Evolutionary conservation across 2,888 invertebrate species (phyloP).

Genomic region (Acrobasis consociella): DNA sequence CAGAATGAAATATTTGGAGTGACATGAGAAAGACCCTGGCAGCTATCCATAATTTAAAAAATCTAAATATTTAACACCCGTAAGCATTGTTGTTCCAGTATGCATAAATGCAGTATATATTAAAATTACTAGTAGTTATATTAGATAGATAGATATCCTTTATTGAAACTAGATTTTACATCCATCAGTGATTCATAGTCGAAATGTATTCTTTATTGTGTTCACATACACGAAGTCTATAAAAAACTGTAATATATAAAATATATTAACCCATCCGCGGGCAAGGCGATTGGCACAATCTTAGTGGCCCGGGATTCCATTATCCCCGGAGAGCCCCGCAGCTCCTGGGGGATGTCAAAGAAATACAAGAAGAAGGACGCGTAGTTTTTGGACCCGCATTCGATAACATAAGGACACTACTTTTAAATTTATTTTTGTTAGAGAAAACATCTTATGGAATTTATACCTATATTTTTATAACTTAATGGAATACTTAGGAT

Average conservation of each 20-base stretch:
- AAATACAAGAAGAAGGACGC: constrained; percentile 51
- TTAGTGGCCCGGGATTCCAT: constrained; percentile 65
- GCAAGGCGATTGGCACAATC: constrained; percentile 48
- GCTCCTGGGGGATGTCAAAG: constrained; percentile 62
- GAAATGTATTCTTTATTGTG: not conserved
- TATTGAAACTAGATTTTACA: too few relatives aligned
- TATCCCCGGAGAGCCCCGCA: constrained; percentile 52
- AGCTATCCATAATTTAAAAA: too few relatives aligned
- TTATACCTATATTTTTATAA: not conserved
- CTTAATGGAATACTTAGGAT: too few relatives aligned
- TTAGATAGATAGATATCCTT: too few relatives aligned
- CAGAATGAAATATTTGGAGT: too few relatives aligned
- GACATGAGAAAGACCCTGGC: too few relatives aligned
- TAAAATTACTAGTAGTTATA: too few relatives aligned
- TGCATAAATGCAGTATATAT: too few relatives aligned
- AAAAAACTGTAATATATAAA: not conserved
- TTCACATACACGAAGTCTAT: not conserved
- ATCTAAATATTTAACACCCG: too few relatives aligned
- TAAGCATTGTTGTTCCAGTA: too few relatives aligned
- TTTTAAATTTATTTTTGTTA: constrained; percentile 40
- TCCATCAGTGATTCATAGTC: not conserved
- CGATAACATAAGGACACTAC: constrained; percentile 48
- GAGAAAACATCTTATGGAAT: constrained; percentile 20
- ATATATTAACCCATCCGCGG: constrained; percentile 24
- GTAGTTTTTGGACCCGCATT: constrained; percentile 39